These are phyloP conservation scores for Watsonalla cultraria DNA, from an alignment of 2,888 invertebrate species.

Conservation along the genomic window DNA sequence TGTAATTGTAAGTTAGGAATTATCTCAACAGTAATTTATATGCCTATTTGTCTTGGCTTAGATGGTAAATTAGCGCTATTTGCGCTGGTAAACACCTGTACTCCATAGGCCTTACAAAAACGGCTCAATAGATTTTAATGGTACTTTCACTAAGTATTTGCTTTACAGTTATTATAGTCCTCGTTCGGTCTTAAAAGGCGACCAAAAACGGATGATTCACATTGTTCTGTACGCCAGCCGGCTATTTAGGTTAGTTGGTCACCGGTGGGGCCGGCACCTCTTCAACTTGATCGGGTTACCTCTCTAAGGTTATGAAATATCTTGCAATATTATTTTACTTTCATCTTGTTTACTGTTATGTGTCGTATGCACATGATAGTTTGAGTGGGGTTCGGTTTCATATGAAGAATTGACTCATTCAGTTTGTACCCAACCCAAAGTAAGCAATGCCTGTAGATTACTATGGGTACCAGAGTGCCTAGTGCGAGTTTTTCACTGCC, in stretches of 20 bases:
- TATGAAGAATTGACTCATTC: no score
- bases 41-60: no score
- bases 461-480: no score
- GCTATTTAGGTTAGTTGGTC: slow-evolving; percentile 28
- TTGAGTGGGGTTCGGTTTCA: no score
- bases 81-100: neutral
- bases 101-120: neutral
- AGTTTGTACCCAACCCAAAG: no score
- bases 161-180: neutral
- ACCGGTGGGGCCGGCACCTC: slow-evolving; percentile 19
- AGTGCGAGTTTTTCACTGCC: no score
- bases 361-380: no score
- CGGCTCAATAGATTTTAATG: neutral
- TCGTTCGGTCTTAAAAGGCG: neutral
- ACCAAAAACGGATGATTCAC: neutral
- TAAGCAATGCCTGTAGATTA: no score
- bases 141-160: neutral
- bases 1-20: no score
- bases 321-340: neutral
- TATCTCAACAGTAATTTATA: no score
- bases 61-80: no score
- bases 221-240: slow-evolving; percentile 6
- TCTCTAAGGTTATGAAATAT: neutral
- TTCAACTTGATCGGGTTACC: neutral
- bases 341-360: no score